Base-by-base conservation (phyloP, 2,797 vertebrate genomes). In the Takifugu ocellatus region DNA sequence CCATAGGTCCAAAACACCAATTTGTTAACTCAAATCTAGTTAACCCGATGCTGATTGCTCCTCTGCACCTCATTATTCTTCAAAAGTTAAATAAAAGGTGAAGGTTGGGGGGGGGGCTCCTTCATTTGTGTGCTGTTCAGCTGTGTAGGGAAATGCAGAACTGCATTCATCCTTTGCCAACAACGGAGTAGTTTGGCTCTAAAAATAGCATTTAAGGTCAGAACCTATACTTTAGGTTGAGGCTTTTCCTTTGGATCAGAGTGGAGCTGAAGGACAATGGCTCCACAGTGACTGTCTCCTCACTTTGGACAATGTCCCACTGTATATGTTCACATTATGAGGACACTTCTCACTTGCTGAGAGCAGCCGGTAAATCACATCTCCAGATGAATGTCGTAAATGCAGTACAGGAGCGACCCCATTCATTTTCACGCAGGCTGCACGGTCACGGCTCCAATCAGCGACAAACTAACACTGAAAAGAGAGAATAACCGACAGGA, bases 31-130 rank as follows among this genome's bases (percentile, higher is more conserved):
- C 33, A 62, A 82, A 82, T 75, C 76, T 68, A 61, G 62, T 81
- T 73, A 77, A 66, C 64, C 69, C 80, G 64, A 86, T 84, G 82
- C 74, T 82, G 82, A 89, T 89, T 87, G 76, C 78, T 79, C 72
- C 54, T 60, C 57, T 16, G 49, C 39, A 58, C 27, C 45, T 21
- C 25, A 25, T 74, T 75, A 72, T 78, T 72, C 63, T 56, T 33
- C 63, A 24, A 47, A 66, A 75, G 72, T 68, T n/a, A 51, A 42
- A 50, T 14, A 17, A 17, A 57, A 61, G 46, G 42, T 51, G 7
- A 10, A 46, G 44, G 44, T n/a, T 21, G 7, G 21, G 46, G 10
- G 17, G 46, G 5, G 25, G 1, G 3, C n/a, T 16, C 1, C 6
- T 84, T 78, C 65, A 88, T 78, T 69, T 70, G 42, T 51, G 49